Evolutionary conservation across 2,888 invertebrate species (phyloP), one percentile per base, ranked within the genome.

Genomic region (Chaitophorus viminalis): DNA sequence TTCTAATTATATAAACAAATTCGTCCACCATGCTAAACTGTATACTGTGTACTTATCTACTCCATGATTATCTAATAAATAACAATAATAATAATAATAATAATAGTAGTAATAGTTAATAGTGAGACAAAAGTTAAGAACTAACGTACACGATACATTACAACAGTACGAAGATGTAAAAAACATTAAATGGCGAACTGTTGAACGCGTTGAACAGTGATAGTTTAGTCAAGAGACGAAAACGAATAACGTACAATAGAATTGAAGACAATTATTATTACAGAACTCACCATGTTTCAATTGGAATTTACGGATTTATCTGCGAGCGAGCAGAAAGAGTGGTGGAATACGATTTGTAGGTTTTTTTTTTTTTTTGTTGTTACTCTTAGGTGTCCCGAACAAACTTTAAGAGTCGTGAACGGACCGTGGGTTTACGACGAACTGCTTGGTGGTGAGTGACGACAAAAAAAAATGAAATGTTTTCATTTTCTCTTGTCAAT

Each of bases 231-330:
- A 8, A n/a, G 11, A 82, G 33, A 33, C 3, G 60, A 72, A 54
- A 54, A 52, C 21, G 21, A 11, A 9, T 11, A 29, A 17, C 25
- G 11, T 46, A 6, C 36, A 3, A 60, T 3, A 68, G 14, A 1
- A 17, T 29, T 0, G 60, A 31, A 31, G 9, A 17, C 70, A 14
- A 70, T 11, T 18, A 74, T 17, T 18, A n/a, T 74, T 36, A 17
- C 21, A 1, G 25, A 83, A 83, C 83, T 83, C 74, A 83, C 83
- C 83, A 75, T 74, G 11, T 60, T 60, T 74, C 65, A 75, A 60
- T 82, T 82, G 21, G 60, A 60, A 82, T 82, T 83, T 70, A 68
- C 11, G 52, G 52, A 72, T 52, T 72, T 33, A 25, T 60, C 68
- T 25, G 31, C 25, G 17, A 72, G 33, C 52, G 17, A 72, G 33